Conservation (phyloP, 2,888 invertebrate genomes). For the Tiphia femorata region DNA sequence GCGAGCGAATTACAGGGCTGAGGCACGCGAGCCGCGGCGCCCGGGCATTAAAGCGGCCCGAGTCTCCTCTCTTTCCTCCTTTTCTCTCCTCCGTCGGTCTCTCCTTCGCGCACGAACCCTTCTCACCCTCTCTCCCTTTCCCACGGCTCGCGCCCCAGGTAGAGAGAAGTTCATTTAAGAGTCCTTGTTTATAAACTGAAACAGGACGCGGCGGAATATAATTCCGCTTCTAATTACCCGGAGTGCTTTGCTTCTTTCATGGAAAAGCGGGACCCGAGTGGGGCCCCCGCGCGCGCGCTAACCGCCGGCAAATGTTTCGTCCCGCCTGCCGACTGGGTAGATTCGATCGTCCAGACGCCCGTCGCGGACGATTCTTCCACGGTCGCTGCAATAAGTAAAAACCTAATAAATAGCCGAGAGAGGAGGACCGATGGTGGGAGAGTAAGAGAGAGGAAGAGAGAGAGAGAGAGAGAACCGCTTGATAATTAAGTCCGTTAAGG, state of each 20-base stretch:
- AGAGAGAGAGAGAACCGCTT: constrained; percentile 42
- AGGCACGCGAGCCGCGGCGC: constrained; percentile 37
- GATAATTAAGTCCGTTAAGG: constrained; percentile 66
- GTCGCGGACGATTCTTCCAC: constrained; percentile 57
- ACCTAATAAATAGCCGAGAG: constrained; percentile 66
- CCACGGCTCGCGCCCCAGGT: too few species aligned
- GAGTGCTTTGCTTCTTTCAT: constrained; percentile 65
- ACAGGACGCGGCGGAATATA: constrained; percentile 64
- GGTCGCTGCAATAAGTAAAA: constrained; percentile 59
- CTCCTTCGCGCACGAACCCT: not conserved
- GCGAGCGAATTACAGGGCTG: not conserved
- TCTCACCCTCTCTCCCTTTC: constrained; percentile 13
- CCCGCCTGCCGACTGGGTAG: constrained; percentile 32
- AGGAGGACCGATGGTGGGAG: constrained; percentile 27
- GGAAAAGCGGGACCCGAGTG: constrained; percentile 46
- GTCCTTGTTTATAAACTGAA: constrained; percentile 67
- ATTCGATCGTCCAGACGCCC: constrained; percentile 32
- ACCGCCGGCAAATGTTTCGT: constrained; percentile 53
- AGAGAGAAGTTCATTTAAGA: constrained; percentile 65
- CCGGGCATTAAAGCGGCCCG: constrained; percentile 44
- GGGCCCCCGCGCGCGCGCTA: constrained; percentile 20
- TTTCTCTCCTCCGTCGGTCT: not conserved
- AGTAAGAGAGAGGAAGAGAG: constrained; percentile 22
- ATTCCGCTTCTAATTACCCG: constrained; percentile 65
- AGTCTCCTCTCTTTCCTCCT: not conserved